Conservation (phyloP, 1,140 invertebrate species). For the Calycopis cecrops region DNA sequence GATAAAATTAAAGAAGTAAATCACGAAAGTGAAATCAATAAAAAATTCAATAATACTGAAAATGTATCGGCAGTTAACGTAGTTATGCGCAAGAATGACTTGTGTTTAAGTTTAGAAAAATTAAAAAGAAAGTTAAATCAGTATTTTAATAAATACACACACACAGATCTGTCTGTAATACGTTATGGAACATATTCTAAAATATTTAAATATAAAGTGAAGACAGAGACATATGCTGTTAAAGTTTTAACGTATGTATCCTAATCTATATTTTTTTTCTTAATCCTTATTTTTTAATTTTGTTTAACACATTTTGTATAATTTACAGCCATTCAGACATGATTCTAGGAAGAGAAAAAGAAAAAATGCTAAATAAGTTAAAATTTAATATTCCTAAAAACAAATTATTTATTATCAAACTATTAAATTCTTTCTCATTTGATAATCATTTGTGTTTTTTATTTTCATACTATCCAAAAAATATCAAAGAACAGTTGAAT, state of each 20-base stretch:
- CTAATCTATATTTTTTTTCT: not conserved
- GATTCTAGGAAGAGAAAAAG: conserved; percentile 11
- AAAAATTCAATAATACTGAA: not conserved
- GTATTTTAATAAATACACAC: conserved; percentile 21
- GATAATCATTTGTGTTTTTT: conserved; percentile 30
- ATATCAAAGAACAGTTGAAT: conserved; percentile 30
- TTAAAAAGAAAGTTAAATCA: conserved; percentile 25
- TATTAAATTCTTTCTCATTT: conserved; percentile 26
- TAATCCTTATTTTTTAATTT: too few species aligned
- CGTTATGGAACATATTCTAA: conserved; percentile 34
- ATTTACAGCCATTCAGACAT: not conserved
- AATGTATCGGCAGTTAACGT: not conserved
- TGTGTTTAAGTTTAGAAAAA: not conserved
- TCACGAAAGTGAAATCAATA: not conserved
- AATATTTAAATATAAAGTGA: conserved; percentile 35
- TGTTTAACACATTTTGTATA: too few species aligned
- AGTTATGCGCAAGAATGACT: conserved; percentile 2
- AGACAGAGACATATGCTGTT: conserved; percentile 25
- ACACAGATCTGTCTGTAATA: conserved; percentile 23
- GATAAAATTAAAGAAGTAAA: not conserved
- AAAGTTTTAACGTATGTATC: conserved; percentile 36
- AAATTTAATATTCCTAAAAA: conserved; percentile 27
- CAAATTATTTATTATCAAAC: conserved; percentile 25
- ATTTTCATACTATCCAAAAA: conserved; percentile 44
- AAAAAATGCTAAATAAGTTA: conserved; percentile 28